These are phyloP conservation scores for Oryzias celebensis DNA, from an alignment of 2,113 vertebrate species.

Conservation along the genomic window DNA sequence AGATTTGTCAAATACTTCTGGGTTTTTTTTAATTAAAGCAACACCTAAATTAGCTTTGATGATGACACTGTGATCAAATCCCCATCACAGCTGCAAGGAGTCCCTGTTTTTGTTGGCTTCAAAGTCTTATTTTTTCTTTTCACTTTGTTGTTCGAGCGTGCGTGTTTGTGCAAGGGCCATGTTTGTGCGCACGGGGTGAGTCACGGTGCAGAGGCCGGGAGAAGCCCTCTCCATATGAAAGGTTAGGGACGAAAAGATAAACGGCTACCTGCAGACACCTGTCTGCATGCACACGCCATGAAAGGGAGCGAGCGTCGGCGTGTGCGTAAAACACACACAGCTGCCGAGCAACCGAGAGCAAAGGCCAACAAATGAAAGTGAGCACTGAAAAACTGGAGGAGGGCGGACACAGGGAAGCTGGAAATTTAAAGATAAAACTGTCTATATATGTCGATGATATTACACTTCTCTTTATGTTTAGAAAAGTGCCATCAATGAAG, in stretches of 20 bases:
- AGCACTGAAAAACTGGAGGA: slow-evolving; percentile 6
- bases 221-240: slow-evolving; percentile 69
- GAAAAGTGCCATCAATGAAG: slow-evolving; percentile 58
- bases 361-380: slow-evolving; percentile 46
- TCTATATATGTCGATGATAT: slow-evolving; percentile 18
- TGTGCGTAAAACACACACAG: slow-evolving; percentile 33
- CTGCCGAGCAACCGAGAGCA: slow-evolving; percentile 45
- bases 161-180: neutral
- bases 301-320: slow-evolving; percentile 33
- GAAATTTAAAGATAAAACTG: slow-evolving; percentile 26
- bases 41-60: slow-evolving; percentile 71
- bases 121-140: slow-evolving; percentile 68
- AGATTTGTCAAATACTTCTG: slow-evolving; percentile 58
- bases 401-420: slow-evolving; percentile 2
- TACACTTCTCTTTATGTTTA: slow-evolving; percentile 30
- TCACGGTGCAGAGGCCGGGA: slow-evolving; percentile 17
- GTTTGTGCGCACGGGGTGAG: slow-evolving; percentile 21
- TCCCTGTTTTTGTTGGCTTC: slow-evolving; percentile 59
- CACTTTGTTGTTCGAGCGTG: slow-evolving; percentile 69
- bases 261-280: slow-evolving; percentile 81
- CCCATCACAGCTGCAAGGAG: slow-evolving; percentile 58
- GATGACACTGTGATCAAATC: slow-evolving; percentile 59
- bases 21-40: slow-evolving; percentile 58
- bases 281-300: slow-evolving; percentile 59
- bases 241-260: slow-evolving; percentile 75